Conservation (phyloP, 1,140 invertebrate genomes). For the Caenorhabditis brenneri region DNA sequence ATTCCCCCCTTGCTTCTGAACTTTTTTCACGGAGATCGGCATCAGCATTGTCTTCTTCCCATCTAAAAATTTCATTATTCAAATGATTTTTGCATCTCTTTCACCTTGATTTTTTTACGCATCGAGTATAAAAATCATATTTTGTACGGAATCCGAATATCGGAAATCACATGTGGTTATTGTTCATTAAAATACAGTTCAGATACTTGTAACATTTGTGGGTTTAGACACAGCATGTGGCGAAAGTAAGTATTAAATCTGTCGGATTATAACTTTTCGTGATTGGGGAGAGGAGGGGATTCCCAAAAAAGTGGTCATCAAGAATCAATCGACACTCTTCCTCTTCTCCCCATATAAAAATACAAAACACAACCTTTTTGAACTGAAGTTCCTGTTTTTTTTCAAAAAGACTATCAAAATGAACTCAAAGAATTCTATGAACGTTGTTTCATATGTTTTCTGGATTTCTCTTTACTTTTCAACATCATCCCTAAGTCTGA, state of each 20-base stretch:
- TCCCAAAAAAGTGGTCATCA: neutral
- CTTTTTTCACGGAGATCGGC: too few relatives aligned
- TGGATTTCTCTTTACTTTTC: neutral
- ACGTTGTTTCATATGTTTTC: neutral
- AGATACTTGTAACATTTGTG: neutral
- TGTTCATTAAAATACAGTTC: neutral
- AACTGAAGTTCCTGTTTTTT: neutral
- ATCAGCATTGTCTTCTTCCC: neutral
- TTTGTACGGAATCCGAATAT: neutral
- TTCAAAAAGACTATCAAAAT: neutral
- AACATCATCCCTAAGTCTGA: neutral
- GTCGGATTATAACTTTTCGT: neutral
- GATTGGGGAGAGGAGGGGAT: neutral
- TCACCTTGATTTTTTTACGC: neutral
- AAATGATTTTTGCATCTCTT: neutral
- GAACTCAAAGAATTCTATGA: neutral
- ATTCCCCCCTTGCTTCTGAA: neutral
- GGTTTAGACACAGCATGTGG: conserved; percentile 1
- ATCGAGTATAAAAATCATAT: neutral
- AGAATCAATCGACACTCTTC: neutral
- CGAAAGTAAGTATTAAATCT: conserved; percentile 6
- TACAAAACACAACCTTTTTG: neutral
- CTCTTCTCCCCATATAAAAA: neutral
- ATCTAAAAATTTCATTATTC: neutral
- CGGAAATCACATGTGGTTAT: conserved; percentile 15